Evolutionary conservation across 2,888 invertebrate genomes (phyloP).

Genomic region (Noctuana brunneofusca): DNA sequence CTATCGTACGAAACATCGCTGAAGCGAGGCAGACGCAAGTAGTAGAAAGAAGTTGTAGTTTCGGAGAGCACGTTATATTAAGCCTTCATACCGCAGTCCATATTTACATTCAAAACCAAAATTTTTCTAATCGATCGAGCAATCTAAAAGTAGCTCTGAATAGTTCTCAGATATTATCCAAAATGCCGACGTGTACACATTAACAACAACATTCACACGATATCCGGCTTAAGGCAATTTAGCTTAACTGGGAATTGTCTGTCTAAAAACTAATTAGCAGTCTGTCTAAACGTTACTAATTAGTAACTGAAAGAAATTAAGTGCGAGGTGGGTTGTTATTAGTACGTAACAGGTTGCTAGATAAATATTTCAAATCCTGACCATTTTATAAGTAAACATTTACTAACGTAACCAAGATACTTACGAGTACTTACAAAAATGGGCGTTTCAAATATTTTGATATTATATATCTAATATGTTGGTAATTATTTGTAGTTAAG

Average conservation of each 20-base stretch:
- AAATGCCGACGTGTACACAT: not conserved
- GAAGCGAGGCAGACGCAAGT: too few species aligned
- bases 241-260: slow-evolving; percentile 33
- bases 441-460: too few species aligned
- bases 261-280: slow-evolving; percentile 32
- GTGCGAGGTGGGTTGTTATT: slow-evolving; percentile 14
- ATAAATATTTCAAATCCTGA: not conserved
- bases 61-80: too few species aligned
- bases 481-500: too few species aligned
- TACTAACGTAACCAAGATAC: not conserved
- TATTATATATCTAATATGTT: too few species aligned
- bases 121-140: too few species aligned
- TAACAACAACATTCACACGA: slow-evolving; percentile 8
- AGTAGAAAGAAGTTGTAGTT: too few species aligned
- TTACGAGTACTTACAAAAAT: too few species aligned
- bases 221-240: slow-evolving; percentile 29
- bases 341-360: slow-evolving; percentile 5
- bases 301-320: slow-evolving; percentile 29
- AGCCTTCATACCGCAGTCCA: too few species aligned
- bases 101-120: too few species aligned
- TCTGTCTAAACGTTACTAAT: slow-evolving; percentile 29
- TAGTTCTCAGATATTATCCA: not conserved
- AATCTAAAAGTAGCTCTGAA: too few species aligned
- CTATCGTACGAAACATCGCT: too few species aligned
- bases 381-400: not conserved